Evolutionary conservation across 2,113 vertebrate species (phyloP).

Genomic region (Platysternon megacephalum): DNA sequence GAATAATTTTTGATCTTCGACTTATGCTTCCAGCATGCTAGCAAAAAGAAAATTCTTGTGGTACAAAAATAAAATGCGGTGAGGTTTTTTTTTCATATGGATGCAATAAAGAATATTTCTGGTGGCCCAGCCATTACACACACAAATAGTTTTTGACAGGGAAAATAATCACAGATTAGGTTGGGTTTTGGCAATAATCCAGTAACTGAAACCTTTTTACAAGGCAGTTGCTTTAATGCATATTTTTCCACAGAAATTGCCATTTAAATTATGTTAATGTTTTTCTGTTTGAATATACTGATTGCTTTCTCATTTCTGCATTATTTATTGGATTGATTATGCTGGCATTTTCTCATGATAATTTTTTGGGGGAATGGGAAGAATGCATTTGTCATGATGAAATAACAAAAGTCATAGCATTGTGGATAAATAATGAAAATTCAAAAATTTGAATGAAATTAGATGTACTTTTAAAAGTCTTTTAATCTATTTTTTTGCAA

Average conservation of each 20-base stretch:
- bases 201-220: slow-evolving; percentile 53
- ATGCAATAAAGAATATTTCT: slow-evolving; percentile 64
- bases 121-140: slow-evolving; percentile 62
- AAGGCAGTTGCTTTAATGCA: slow-evolving; percentile 45
- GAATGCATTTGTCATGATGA: not conserved
- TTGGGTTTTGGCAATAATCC: slow-evolving; percentile 67
- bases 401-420: not conserved
- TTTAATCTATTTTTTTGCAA: not conserved
- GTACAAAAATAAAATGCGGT: slow-evolving; percentile 26
- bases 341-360: not conserved
- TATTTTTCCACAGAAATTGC: slow-evolving; percentile 31
- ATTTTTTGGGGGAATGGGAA: not conserved
- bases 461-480: not conserved
- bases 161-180: slow-evolving; percentile 57
- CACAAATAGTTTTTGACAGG: slow-evolving; percentile 60
- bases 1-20: slow-evolving; percentile 54
- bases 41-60: slow-evolving; percentile 60
- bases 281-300: not conserved
- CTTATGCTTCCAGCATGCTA: slow-evolving; percentile 43
- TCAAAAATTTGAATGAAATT: not conserved
- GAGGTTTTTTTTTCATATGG: not conserved
- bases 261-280: not conserved
- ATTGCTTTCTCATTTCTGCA: not conserved
- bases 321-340: not conserved
- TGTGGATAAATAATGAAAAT: not conserved